Percentiles rank a stretch among this genome's conserved stretches.
These are phyloP conservation scores for Oxygymnocypris stewartii DNA, from an alignment of 2,113 vertebrate species.

Conservation along the genomic window DNA sequence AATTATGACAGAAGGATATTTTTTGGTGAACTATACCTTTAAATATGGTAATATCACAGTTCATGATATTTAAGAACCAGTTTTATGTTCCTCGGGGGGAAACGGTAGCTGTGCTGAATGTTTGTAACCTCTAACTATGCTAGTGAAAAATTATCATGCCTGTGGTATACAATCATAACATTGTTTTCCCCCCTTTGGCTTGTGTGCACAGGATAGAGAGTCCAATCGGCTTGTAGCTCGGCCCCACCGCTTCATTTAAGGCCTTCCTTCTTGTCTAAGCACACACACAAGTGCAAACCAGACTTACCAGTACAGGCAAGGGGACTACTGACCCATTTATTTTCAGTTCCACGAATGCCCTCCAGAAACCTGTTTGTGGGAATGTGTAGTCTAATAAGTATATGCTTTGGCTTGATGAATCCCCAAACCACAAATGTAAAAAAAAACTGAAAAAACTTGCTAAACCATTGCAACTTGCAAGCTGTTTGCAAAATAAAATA, in stretches of 20 bases:
- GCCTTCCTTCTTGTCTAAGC: background rate
- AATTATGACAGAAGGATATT: background rate
- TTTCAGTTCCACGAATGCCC: background rate
- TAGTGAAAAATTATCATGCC: background rate
- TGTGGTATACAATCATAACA: constrained; percentile 25
- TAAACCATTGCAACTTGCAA: too few relatives aligned
- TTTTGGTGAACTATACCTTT: background rate
- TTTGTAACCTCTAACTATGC: background rate
- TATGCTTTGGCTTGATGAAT: background rate
- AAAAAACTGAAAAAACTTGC: too few relatives aligned
- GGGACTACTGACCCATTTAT: background rate
- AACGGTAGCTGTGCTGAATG: background rate
- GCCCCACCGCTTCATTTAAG: constrained; percentile 13
- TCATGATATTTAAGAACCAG: background rate
- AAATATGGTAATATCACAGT: background rate
- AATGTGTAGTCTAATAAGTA: background rate
- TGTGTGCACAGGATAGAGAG: background rate
- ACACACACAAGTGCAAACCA: background rate
- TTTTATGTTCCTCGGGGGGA: background rate
- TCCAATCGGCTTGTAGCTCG: constrained; percentile 10
- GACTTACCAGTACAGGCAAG: background rate
- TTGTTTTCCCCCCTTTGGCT: constrained; percentile 17
- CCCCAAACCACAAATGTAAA: background rate
- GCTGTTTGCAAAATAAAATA: too few relatives aligned
- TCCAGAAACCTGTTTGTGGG: background rate